phyloP scores from a whole-genome alignment of 2,888 invertebrate species.

The Amphipoea lucens region DNA sequence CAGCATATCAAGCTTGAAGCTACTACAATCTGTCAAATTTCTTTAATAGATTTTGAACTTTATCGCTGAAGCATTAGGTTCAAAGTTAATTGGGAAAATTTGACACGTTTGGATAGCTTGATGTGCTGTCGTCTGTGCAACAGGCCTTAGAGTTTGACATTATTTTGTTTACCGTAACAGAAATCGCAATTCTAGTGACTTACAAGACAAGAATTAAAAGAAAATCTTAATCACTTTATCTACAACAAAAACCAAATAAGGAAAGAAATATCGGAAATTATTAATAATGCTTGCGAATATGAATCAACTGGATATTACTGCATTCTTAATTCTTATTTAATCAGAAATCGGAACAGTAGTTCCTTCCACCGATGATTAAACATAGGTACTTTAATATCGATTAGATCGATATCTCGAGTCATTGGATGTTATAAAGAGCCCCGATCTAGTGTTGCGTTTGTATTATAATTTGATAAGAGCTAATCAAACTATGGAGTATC shows the following conservation, averaged over 20 bases:
- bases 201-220: background rate
- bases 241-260: background rate
- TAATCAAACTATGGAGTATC: conserved; percentile 34
- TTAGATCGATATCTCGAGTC: conserved; percentile 64
- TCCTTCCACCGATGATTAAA: conserved; percentile 58
- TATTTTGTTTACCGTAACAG: background rate
- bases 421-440: conserved; percentile 43
- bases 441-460: conserved; percentile 24
- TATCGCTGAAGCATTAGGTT: too few relatives aligned
- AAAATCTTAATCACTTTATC: background rate
- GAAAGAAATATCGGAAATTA: background rate
- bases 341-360: conserved; percentile 63
- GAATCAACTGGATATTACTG: conserved; percentile 26
- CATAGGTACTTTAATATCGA: conserved; percentile 57
- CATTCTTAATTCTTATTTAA: conserved; percentile 25
- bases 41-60: too few relatives aligned
- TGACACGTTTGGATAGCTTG: too few relatives aligned
- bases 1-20: too few relatives aligned
- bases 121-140: too few relatives aligned
- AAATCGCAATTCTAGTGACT: background rate
- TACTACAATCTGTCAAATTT: too few relatives aligned
- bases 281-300: background rate
- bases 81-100: too few relatives aligned
- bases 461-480: conserved; percentile 57
- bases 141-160: background rate